These are phyloP conservation scores for Trichopria drosophilae DNA, from an alignment of 2,888 invertebrate species.

Conservation along the genomic window DNA sequence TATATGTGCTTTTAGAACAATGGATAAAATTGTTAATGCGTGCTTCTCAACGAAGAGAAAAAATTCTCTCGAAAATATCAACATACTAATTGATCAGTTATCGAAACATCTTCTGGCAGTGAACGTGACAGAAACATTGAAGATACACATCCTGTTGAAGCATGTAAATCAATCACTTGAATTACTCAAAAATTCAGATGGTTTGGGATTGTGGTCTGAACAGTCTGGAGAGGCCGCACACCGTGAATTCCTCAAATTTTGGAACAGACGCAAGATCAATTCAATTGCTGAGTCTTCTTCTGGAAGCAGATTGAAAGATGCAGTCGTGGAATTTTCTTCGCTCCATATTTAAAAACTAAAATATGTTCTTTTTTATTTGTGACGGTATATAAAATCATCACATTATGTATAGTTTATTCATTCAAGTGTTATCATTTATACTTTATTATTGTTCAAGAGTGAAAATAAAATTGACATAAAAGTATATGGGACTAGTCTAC, in stretches of 20 bases:
- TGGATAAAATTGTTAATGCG: neutral
- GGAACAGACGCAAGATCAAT: neutral
- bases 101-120: too few species aligned
- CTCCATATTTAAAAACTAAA: neutral
- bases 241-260: slow-evolving; percentile 1
- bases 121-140: too few species aligned
- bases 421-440: too few species aligned
- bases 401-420: too few species aligned
- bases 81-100: neutral
- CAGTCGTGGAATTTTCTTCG: neutral
- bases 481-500: too few species aligned
- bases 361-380: neutral
- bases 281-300: neutral
- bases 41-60: neutral
- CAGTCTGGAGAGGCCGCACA: slow-evolving; percentile 1
- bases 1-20: slow-evolving; percentile 2
- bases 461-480: too few species aligned
- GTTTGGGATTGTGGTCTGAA: too few species aligned
- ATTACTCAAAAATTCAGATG: slow-evolving; percentile 3
- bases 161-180: slow-evolving; percentile 1
- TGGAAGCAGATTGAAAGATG: neutral
- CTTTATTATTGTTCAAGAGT: too few species aligned
- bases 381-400: too few species aligned
- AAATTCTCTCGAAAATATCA: neutral
- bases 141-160: too few species aligned